Conservation (phyloP, 2,113 vertebrate genomes). For the Pelodiscus sinensis region DNA sequence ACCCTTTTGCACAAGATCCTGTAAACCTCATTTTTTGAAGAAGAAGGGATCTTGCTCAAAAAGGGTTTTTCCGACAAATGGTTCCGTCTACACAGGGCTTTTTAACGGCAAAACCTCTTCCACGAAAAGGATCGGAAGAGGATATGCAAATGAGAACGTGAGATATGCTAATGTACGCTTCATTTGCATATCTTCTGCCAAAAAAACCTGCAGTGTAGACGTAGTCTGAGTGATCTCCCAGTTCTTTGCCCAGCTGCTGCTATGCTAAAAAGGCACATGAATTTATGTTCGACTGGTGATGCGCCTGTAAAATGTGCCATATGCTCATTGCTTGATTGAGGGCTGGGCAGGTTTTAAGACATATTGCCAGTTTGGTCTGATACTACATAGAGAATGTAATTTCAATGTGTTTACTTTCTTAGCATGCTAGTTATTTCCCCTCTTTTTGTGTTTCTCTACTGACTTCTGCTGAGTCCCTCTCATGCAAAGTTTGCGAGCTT, state of each 20-base stretch:
- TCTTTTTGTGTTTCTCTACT: rapidly evolving
- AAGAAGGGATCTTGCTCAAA: too few species aligned
- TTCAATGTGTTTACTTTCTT: background rate
- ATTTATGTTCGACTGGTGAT: background rate
- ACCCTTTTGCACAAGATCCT: too few species aligned
- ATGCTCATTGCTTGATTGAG: background rate
- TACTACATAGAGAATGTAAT: background rate
- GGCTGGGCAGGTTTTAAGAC: background rate
- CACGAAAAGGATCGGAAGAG: too few species aligned
- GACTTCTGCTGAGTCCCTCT: constrained; percentile 14
- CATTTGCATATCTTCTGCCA: too few species aligned
- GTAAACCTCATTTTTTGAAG: too few species aligned
- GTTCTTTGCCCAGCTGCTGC: constrained; percentile 46
- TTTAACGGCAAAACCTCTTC: too few species aligned
- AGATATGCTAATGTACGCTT: too few species aligned
- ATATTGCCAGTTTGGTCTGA: background rate
- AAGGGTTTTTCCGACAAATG: too few species aligned
- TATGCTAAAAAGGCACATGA: constrained; percentile 29
- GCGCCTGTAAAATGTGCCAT: background rate
- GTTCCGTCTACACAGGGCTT: too few species aligned
- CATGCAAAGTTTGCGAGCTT: background rate
- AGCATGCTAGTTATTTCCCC: background rate
- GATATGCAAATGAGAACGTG: too few species aligned
- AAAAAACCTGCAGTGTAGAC: too few species aligned
- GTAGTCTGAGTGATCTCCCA: background rate